Evolutionary conservation across 1,140 invertebrate genomes (phyloP), one percentile per base, ranked within the genome.

Genomic region (Zaprionus vittiger): DNA sequence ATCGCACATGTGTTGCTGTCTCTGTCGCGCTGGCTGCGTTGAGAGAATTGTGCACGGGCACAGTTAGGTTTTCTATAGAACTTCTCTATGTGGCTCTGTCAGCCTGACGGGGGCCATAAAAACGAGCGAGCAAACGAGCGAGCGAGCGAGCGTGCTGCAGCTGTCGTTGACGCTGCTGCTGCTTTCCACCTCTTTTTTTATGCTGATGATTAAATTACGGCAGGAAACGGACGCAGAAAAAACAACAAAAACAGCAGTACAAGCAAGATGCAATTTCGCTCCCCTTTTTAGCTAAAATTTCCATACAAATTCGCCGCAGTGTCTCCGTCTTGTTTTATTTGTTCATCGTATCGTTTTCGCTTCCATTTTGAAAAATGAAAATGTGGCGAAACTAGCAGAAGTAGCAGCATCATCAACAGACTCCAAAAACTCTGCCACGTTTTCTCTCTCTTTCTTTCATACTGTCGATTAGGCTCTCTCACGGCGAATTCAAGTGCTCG

Each of bases 141-240:
- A 74, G 20, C 49, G 24, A 75, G 61, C 37, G 61, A 77, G 64
- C 64, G 75, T 68, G 70, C 49, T 68, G 70, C 75, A 73, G 75
- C 75, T 76, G 77, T 62, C 37, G 59, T 17, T 66, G 62, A 20
- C 22, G 44, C 34, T 38, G 59, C 47, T 61, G 49, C 34, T 38
- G 49, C 38, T 77, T 66, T 67, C 59, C 70, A 77, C 64, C 37
- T 78, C 34, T 55, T 73, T 73, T 56, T 75, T 69, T 63, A 76
- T 75, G 65, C 41, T 75, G 72, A 78, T 75, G 76, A 78, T 78
- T 78, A 78, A 78, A 78, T 78, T 78, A 78, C 66, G 72, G 66
- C 76, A 78, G 76, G 76, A 78, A 78, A 64, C 61, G 61, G 56
- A 78, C 66, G 55, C 72, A 64, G 17, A 74, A 61, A 55, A 74